phyloP scores from a whole-genome alignment of 2,113 vertebrate species.

The Neodontobutis hainanensis region DNA sequence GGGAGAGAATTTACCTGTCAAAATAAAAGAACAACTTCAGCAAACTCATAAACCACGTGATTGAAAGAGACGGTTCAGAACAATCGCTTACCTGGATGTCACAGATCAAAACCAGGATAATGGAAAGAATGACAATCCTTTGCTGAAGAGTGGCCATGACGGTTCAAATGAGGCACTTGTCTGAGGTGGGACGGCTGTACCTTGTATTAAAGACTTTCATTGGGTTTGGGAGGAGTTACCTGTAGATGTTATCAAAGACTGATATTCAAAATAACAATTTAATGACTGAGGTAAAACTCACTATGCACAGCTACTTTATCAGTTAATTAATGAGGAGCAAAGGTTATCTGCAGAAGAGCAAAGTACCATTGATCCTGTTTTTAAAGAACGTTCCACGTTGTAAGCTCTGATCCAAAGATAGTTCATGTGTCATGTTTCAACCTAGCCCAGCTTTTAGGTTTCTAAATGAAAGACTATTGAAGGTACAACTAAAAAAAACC shows the following conservation, averaged over 20 bases:
- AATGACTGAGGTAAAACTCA: constrained; percentile 11
- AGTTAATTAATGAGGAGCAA: constrained; percentile 58
- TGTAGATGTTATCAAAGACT: constrained; percentile 4
- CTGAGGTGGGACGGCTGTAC: neutral
- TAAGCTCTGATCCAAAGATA: constrained; percentile 8
- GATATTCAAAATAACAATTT: constrained; percentile 6
- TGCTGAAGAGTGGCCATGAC: constrained; percentile 65
- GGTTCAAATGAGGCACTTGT: neutral
- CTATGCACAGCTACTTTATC: constrained; percentile 33
- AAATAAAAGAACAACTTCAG: neutral
- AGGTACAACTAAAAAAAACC: too few relatives aligned
- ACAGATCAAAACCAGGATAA: constrained; percentile 63
- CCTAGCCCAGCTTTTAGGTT: too few relatives aligned
- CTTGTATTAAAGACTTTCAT: constrained; percentile 60
- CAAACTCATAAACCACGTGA: neutral
- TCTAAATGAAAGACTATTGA: neutral
- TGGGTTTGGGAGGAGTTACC: constrained; percentile 60
- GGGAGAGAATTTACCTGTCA: constrained; percentile 70
- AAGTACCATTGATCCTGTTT: constrained; percentile 64
- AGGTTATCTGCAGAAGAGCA: constrained; percentile 49
- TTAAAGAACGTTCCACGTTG: constrained; percentile 70
- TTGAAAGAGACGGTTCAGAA: neutral
- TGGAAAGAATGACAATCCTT: constrained; percentile 43
- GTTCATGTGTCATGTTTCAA: neutral
- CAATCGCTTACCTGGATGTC: constrained; percentile 60